Percentiles rank a stretch among this genome's conserved stretches.
Evolutionary conservation across 2,888 invertebrate species (phyloP).

Genomic region (Cosmia pyralina): DNA sequence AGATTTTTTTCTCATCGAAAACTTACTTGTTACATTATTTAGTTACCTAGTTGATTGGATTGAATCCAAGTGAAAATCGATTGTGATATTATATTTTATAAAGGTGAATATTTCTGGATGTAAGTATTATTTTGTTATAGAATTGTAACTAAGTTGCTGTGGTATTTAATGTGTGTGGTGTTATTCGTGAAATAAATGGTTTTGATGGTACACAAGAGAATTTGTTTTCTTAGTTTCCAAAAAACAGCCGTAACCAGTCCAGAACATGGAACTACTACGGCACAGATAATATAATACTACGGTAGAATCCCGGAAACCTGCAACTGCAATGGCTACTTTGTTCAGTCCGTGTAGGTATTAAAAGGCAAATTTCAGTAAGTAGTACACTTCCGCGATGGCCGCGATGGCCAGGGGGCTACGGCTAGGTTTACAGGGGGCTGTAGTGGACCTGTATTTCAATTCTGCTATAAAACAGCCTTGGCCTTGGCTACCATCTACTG

Average conservation of each 20-base stretch:
- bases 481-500: no score
- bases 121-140: conserved; percentile 64
- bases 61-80: conserved; percentile 60
- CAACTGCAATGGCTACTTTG: no score
- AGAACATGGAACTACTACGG: no score
- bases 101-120: conserved; percentile 52
- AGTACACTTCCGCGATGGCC: no score
- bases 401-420: no score
- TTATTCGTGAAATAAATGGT: conserved; percentile 61
- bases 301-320: no score
- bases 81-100: conserved; percentile 66
- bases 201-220: conserved; percentile 36
- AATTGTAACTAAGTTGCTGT: conserved; percentile 62
- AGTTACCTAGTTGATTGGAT: conserved; percentile 47
- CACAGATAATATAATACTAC: no score
- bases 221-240: conserved; percentile 1
- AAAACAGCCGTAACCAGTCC: neutral
- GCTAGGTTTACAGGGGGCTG: no score
- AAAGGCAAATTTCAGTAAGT: no score
- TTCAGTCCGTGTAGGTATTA: no score
- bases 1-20: conserved; percentile 34
- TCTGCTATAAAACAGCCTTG: no score
- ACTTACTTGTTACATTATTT: conserved; percentile 26
- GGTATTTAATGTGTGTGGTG: conserved; percentile 55
- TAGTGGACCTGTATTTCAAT: no score